Evolutionary conservation across 2,797 vertebrate genomes (phyloP).

Genomic region (Enteromius treurensis): DNA sequence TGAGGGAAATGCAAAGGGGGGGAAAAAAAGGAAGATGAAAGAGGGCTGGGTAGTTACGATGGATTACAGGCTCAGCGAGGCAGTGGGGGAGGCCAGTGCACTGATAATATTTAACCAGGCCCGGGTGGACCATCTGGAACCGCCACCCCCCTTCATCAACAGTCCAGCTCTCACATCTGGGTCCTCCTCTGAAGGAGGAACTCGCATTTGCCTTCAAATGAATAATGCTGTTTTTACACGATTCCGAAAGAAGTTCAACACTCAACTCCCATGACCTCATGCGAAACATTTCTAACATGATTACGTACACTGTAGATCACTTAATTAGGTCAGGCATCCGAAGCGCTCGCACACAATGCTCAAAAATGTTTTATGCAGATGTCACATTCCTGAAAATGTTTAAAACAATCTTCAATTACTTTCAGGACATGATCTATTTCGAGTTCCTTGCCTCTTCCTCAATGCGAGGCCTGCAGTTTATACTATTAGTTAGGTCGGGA

Average conservation of each 20-base stretch:
- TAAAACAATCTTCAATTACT: slow-evolving; percentile 13
- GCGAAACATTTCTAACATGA: slow-evolving; percentile 2
- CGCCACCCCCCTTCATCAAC: slow-evolving; percentile 30
- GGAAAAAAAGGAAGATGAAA: slow-evolving; percentile 21
- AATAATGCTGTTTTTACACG: slow-evolving; percentile 22
- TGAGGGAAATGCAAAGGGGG: slow-evolving; percentile 20
- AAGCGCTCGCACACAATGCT: neutral
- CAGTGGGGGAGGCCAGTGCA: slow-evolving; percentile 69
- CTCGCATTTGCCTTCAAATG: slow-evolving; percentile 35
- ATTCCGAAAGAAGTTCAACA: slow-evolving; percentile 18
- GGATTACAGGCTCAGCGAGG: slow-evolving; percentile 71
- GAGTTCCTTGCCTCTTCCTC: slow-evolving; percentile 5
- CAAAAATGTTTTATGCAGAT: slow-evolving; percentile 5
- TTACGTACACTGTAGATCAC: slow-evolving; percentile 5
- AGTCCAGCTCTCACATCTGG: slow-evolving; percentile 54
- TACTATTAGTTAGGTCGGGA: slow-evolving; percentile 35
- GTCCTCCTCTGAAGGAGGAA: slow-evolving; percentile 32
- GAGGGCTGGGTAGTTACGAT: slow-evolving; percentile 48
- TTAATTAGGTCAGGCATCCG: neutral
- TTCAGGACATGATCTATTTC: slow-evolving; percentile 35
- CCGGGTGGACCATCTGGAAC: slow-evolving; percentile 61
- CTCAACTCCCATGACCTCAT: slow-evolving; percentile 2
- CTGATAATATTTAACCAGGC: slow-evolving; percentile 83
- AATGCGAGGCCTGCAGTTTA: neutral
- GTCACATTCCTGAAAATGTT: neutral